Evolutionary conservation across 2,888 invertebrate genomes (phyloP).

Genomic region (Vandiemenella viatica): DNA sequence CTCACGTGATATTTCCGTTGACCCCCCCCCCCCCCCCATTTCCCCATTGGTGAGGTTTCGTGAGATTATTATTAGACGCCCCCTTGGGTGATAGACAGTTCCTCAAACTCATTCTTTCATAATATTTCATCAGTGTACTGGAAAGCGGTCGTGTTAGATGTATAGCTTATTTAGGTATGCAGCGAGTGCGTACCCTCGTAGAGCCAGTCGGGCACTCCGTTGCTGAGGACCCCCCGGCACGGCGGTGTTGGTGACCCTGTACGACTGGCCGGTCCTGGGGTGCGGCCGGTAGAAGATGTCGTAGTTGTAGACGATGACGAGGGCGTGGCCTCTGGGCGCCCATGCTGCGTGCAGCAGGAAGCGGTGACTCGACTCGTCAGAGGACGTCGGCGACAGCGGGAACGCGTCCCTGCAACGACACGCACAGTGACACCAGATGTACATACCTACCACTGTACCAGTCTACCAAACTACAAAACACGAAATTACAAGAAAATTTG

Average conservation of each 20-base stretch:
- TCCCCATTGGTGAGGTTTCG: too few relatives aligned
- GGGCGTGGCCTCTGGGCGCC: constrained; percentile 64
- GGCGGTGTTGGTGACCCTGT: constrained; percentile 61
- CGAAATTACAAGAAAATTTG: too few relatives aligned
- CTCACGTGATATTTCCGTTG: too few relatives aligned
- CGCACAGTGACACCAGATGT: background rate
- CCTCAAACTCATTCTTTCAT: too few relatives aligned
- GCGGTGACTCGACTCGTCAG: constrained; percentile 50
- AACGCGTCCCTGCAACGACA: constrained; percentile 47
- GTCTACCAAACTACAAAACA: too few relatives aligned
- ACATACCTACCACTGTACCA: too few relatives aligned
- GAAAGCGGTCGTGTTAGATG: too few relatives aligned
- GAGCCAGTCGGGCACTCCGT: constrained; percentile 92
- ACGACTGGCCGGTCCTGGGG: constrained; percentile 52
- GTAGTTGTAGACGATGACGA: constrained; percentile 72
- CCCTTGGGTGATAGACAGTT: too few relatives aligned
- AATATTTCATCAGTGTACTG: too few relatives aligned
- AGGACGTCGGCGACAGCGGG: constrained; percentile 45
- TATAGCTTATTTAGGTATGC: too few relatives aligned
- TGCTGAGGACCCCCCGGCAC: constrained; percentile 67
- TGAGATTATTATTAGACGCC: too few relatives aligned
- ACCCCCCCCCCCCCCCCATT: too few relatives aligned
- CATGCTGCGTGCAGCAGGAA: constrained; percentile 66
- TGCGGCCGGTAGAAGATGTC: constrained; percentile 76
- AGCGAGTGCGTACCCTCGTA: constrained; percentile 62